Conservation (phyloP, 2,113 vertebrate species). For the Phoenicopterus ruber region DNA sequence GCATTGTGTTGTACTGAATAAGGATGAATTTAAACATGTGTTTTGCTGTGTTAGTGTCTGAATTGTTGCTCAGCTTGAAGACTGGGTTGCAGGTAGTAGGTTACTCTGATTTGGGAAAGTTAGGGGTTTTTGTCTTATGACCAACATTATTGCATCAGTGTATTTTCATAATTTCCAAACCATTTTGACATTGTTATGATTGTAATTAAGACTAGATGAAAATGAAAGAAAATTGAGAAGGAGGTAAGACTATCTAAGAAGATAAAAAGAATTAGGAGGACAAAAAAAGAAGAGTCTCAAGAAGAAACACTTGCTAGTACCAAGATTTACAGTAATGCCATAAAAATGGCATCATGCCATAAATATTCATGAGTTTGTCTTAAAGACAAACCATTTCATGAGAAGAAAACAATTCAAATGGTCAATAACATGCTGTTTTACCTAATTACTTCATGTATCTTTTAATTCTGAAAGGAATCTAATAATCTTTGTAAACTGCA, state of each 20-base stretch:
- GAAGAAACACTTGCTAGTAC: slow-evolving; percentile 38
- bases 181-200: slow-evolving; percentile 1
- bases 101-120: not conserved
- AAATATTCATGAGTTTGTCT: not conserved
- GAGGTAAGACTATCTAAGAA: slow-evolving; percentile 71
- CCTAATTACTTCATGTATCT: not conserved
- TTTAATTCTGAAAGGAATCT: not conserved
- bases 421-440: not conserved
- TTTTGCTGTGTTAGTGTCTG: not conserved
- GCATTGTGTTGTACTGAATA: not conserved
- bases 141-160: not conserved
- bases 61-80: not conserved
- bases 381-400: not conserved
- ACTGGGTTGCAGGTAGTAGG: not conserved
- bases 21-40: not conserved
- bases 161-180: slow-evolving; percentile 3
- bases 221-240: slow-evolving; percentile 73
- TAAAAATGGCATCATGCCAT: not conserved
- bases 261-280: slow-evolving; percentile 50
- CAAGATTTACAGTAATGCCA: not conserved
- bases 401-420: not conserved
- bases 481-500: not conserved
- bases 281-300: slow-evolving; percentile 50
- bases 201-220: slow-evolving; percentile 78
- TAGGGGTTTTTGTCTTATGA: not conserved